Conservation (phyloP, 1,140 invertebrate species). For the Trissolcus basalis region DNA sequence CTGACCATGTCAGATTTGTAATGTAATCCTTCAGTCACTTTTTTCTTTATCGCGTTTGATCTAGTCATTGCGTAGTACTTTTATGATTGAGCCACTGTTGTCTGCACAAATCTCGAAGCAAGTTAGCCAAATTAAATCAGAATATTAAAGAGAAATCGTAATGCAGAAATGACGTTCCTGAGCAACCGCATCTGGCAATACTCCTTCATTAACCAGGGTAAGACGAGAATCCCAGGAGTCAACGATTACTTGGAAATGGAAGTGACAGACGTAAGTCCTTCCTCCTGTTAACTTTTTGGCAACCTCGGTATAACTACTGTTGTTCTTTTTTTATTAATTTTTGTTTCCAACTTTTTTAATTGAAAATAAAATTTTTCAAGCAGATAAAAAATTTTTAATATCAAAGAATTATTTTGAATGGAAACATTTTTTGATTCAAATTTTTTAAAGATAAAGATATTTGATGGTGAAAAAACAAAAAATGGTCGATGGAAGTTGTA, state of each 20-base stretch:
- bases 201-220: constrained; percentile 92
- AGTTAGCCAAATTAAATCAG: constrained; percentile 19
- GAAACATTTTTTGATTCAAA: too few species aligned
- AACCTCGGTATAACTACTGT: constrained; percentile 50
- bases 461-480: too few species aligned
- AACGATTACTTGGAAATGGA: constrained; percentile 95
- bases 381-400: constrained; percentile 1
- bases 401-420: too few species aligned
- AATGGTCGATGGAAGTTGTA: constrained; percentile 49
- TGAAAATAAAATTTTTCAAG: constrained; percentile 8
- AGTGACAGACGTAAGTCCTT: constrained; percentile 92
- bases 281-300: constrained; percentile 54
- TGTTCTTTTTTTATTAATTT: constrained; percentile 19
- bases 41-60: constrained; percentile 32
- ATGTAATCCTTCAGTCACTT: constrained; percentile 18
- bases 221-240: constrained; percentile 93
- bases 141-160: constrained; percentile 45
- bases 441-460: too few species aligned
- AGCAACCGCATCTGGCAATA: constrained; percentile 90
- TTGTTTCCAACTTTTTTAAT: not conserved
- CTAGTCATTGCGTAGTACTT: constrained; percentile 45
- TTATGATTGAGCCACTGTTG: constrained; percentile 40
- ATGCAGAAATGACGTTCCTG: constrained; percentile 88
- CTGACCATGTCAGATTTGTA: constrained; percentile 12
- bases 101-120: constrained; percentile 44